Percentiles rank a stretch among this genome's conserved stretches.
These are phyloP conservation scores for Caenorhabditis remanei DNA, from an alignment of 1,140 invertebrate genomes.

Conservation along the genomic window DNA sequence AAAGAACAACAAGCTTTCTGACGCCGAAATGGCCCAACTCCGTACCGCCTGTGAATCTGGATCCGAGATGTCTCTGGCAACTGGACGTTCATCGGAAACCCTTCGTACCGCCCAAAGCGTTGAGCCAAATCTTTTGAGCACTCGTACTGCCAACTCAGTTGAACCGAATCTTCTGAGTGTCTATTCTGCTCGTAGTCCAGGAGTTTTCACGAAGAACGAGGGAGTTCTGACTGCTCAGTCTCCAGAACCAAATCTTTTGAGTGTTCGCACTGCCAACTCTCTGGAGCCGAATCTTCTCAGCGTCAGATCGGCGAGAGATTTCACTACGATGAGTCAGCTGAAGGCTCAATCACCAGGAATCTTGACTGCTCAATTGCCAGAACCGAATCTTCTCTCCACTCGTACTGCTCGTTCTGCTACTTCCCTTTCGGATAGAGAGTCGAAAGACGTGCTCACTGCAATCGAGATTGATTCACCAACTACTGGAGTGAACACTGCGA, in stretches of 20 bases:
- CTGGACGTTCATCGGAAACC: background rate
- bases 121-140: slow-evolving; percentile 46
- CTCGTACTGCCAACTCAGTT: slow-evolving; percentile 24
- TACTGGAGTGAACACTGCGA: slow-evolving; percentile 13
- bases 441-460: slow-evolving; percentile 12
- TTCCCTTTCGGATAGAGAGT: background rate
- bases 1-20: slow-evolving; percentile 4
- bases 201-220: slow-evolving; percentile 15
- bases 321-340: slow-evolving; percentile 18
- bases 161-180: slow-evolving; percentile 40
- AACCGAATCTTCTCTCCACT: background rate
- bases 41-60: slow-evolving; percentile 27
- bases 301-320: slow-evolving; percentile 18
- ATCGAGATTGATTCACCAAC: slow-evolving; percentile 31
- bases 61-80: background rate
- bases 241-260: slow-evolving; percentile 15
- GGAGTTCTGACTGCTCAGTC: slow-evolving; percentile 17
- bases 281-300: slow-evolving; percentile 25
- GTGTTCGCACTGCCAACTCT: slow-evolving; percentile 32
- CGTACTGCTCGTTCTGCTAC: slow-evolving; percentile 5
- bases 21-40: slow-evolving; percentile 8
- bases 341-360: slow-evolving; percentile 21
- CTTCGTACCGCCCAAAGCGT: slow-evolving; percentile 26
- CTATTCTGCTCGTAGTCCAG: slow-evolving; percentile 18
- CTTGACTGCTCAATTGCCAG: background rate